Base-by-base conservation (phyloP, 2,113 vertebrate species). In the Leuciscus idus region DNA sequence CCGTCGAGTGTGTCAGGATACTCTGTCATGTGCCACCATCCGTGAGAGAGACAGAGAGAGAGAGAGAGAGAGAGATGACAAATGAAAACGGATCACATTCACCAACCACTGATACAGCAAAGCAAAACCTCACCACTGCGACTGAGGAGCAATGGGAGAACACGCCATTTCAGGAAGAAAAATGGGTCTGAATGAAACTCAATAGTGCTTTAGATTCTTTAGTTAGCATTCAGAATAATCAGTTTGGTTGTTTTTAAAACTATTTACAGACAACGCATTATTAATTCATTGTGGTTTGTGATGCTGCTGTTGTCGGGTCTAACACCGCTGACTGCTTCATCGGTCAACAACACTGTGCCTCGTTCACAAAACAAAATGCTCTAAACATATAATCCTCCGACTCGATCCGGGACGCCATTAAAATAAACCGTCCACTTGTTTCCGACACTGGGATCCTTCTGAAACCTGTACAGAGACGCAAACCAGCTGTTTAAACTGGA, bases 21-120 rank as follows among this genome's bases (percentile, higher is more conserved):
- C 33, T 79, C 88, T 92, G 91, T 92, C 92, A 90, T 84, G 84
- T 85, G 86, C 83, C 83, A 50, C 79, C 84, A 28, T 55, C 85
- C 83, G 36, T 70, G 43, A 7, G 39, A 8, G 39, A 7, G 36
- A 36, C 4, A 36, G 36, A 36, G 36, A 36, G 36, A 36, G 36
- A 36, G 36, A 36, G 36, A 43, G 84, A 87, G 83, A 62, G 80
- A 89, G 85, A 86, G 84, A 21, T 84, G 87, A 89, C 75, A 15
- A 88, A 87, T 75, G 75, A 88, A 90, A 91, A 92, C 83, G 84
- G 91, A 93, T 43, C 39, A 43, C 39, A 43, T 43, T 90, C 30
- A 83, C 17, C 26, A n/a, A 46, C 89, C 43, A 61, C n/a, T 9
- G 78, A 84, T 74, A 74, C 86, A 6, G 50, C 50, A 78, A 30